Evolutionary conservation across 2,113 vertebrate species (phyloP).

Genomic region (Rousettus leschenaultii): DNA sequence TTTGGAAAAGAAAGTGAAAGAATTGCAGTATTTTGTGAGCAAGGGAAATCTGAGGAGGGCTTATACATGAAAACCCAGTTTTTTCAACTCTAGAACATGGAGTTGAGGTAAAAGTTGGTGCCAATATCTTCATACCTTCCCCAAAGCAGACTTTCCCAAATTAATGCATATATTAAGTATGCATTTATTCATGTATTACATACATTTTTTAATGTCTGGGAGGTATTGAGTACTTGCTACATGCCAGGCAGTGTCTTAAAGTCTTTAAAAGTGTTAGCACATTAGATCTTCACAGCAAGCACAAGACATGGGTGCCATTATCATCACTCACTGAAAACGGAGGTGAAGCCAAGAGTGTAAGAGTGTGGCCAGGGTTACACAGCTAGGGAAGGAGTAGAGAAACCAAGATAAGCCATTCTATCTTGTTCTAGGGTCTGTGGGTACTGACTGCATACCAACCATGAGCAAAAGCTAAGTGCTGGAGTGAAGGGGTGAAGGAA

Average conservation of each 20-base stretch:
- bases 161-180: background rate
- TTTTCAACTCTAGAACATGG: background rate
- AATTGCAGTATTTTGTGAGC: background rate
- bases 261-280: background rate
- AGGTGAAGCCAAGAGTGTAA: background rate
- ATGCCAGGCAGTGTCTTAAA: background rate
- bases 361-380: background rate
- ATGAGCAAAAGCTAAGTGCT: background rate
- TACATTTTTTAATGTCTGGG: background rate
- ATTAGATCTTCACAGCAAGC: background rate
- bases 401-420: background rate
- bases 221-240: background rate
- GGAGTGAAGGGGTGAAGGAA: background rate
- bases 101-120: background rate
- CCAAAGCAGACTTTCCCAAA: background rate
- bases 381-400: too few species aligned
- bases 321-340: background rate
- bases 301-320: too few species aligned
- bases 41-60: background rate
- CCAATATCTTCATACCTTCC: background rate
- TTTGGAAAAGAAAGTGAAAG: background rate
- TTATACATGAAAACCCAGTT: background rate
- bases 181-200: background rate
- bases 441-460: fast-evolving
- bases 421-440: background rate